Conservation (phyloP, 30 jellyfish, hydroid and myxozoan species). For the Hydra vulgaris region DNA sequence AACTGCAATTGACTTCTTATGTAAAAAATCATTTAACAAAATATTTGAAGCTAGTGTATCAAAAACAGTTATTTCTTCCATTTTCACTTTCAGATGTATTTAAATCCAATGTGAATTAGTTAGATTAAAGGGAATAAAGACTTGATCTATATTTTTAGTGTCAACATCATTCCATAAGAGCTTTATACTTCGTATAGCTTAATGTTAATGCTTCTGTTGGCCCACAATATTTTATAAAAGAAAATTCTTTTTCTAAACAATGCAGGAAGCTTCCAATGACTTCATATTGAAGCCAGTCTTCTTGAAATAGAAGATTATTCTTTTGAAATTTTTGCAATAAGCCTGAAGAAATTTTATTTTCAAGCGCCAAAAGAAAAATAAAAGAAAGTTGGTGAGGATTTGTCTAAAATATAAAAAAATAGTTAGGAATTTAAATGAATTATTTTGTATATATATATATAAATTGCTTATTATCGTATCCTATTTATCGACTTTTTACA, state of each 20-base stretch:
- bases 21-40: background rate
- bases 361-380: background rate
- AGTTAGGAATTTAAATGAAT: no score
- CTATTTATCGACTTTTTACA: no score
- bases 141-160: background rate
- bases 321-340: background rate
- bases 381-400: background rate
- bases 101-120: conserved; percentile 1
- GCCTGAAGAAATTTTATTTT: background rate
- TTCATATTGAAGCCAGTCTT: conserved; percentile 3
- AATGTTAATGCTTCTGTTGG: background rate
- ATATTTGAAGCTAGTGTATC: background rate
- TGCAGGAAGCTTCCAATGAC: background rate
- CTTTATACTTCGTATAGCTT: background rate
- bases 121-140: conserved; percentile 11
- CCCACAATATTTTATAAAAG: background rate
- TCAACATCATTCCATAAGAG: conserved; percentile 1
- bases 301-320: background rate
- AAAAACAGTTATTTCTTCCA: background rate
- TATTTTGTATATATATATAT: no score
- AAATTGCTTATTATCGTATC: no score
- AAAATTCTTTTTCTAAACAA: background rate
- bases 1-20: background rate
- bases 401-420: no score
- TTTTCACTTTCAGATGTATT: background rate